These are phyloP conservation scores for Aurelia sp. DNA, from an alignment of 30 jellyfish, hydroid and myxozoan species.

Conservation along the genomic window DNA sequence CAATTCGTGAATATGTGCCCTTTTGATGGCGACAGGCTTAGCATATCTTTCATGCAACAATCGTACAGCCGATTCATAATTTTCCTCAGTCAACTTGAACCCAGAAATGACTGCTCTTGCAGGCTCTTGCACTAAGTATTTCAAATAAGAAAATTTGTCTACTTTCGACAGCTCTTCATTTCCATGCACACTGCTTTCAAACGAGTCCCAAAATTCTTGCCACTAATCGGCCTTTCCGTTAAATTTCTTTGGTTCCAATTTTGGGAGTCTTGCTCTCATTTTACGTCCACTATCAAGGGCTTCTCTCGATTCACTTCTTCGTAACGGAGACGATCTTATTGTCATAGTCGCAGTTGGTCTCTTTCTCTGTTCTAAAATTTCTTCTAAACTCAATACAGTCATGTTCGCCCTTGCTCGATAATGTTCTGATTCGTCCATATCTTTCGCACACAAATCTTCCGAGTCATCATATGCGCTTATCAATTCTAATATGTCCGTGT, in stretches of 20 bases:
- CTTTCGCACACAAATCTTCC: background rate
- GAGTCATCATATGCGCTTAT: background rate
- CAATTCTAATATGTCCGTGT: background rate
- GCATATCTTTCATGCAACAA: constrained; percentile 4
- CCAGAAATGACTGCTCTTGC: constrained; percentile 15
- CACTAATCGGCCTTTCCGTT: constrained; percentile 1
- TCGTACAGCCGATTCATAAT: background rate
- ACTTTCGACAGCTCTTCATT: background rate
- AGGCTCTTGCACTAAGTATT: constrained; percentile 13
- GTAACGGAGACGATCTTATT: background rate
- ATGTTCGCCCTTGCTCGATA: background rate
- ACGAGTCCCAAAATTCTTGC: constrained; percentile 27
- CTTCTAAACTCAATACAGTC: background rate
- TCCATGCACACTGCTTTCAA: background rate
- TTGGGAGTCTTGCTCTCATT: background rate
- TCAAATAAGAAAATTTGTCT: constrained; percentile 5
- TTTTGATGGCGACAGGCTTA: constrained; percentile 3
- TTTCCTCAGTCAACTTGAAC: background rate
- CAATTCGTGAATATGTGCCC: constrained; percentile 18
- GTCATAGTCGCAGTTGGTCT: background rate
- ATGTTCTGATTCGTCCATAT: background rate
- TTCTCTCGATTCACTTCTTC: background rate
- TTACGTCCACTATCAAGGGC: background rate
- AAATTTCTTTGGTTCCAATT: constrained; percentile 18
- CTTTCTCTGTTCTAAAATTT: background rate